Conservation (phyloP, 1,140 invertebrate genomes). For the Bombus sibiricus region DNA sequence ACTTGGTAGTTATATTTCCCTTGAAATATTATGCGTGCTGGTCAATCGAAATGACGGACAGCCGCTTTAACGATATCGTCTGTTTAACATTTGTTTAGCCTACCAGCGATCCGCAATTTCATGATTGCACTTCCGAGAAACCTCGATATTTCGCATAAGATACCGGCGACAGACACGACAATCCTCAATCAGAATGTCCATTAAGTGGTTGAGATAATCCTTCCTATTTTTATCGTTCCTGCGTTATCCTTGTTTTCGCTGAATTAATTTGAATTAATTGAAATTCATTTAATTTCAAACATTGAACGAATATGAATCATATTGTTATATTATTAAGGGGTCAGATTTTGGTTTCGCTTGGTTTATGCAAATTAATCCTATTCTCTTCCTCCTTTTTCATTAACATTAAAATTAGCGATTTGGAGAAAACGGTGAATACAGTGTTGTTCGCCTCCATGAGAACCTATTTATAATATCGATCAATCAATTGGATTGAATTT, state of each 20-base stretch:
- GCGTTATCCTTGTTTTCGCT: not conserved
- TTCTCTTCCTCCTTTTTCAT: not conserved
- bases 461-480: not conserved
- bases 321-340: not conserved
- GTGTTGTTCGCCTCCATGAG: not conserved
- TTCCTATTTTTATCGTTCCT: not conserved
- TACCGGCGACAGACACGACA: not conserved
- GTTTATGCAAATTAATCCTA: not conserved
- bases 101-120: not conserved
- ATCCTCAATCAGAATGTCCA: not conserved
- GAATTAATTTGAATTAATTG: no score
- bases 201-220: not conserved
- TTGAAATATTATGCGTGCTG: constrained; percentile 34
- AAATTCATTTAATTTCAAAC: no score
- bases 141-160: not conserved
- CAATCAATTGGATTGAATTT: not conserved
- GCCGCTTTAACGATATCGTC: not conserved
- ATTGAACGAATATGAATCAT: no score
- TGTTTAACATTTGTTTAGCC: not conserved
- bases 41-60: constrained; percentile 29
- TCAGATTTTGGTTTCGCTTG: not conserved
- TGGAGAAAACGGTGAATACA: not conserved
- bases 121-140: not conserved
- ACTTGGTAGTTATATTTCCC: not conserved
- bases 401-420: not conserved